phyloP scores from a whole-genome alignment of 2,888 invertebrate species.

The Asteroscopus sphinx region DNA sequence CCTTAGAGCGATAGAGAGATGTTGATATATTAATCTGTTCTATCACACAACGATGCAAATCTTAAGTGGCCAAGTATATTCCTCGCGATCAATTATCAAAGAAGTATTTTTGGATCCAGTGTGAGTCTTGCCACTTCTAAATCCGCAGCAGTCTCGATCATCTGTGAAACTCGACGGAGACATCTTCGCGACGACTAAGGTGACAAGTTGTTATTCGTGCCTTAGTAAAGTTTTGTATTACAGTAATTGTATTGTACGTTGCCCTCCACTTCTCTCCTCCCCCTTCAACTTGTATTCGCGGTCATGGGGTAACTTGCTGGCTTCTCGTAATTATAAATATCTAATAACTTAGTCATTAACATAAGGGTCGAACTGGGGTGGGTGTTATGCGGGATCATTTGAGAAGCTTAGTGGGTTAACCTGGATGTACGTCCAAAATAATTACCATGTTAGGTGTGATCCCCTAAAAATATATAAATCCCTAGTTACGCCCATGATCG shows the following conservation, averaged over 20 bases:
- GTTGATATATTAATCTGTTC: too few species aligned
- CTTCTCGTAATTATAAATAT: conserved; percentile 19
- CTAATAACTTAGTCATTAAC: conserved; percentile 25
- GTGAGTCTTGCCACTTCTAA: too few species aligned
- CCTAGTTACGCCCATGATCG: conserved; percentile 28
- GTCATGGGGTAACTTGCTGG: conserved; percentile 36
- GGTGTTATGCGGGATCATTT: conserved; percentile 3
- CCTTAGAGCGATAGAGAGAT: too few species aligned
- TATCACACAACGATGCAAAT: too few species aligned
- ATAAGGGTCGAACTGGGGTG: conserved; percentile 16
- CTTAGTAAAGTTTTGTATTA: conserved; percentile 78
- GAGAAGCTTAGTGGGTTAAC: conserved; percentile 18
- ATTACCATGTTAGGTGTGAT: conserved; percentile 2
- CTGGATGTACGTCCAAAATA: conserved; percentile 20
- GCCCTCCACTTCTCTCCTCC: conserved; percentile 55
- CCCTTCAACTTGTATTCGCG: conserved; percentile 14
- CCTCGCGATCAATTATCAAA: too few species aligned
- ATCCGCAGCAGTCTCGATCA: not conserved
- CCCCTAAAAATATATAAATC: not conserved
- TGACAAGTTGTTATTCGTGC: conserved; percentile 77
- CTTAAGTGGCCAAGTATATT: too few species aligned
- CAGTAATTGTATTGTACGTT: conserved; percentile 63
- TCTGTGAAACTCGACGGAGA: conserved; percentile 47
- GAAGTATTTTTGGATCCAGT: too few species aligned
- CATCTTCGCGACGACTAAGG: conserved; percentile 57